Evolutionary conservation across 2,113 vertebrate species (phyloP).

Genomic region (Hoplias malabaricus): DNA sequence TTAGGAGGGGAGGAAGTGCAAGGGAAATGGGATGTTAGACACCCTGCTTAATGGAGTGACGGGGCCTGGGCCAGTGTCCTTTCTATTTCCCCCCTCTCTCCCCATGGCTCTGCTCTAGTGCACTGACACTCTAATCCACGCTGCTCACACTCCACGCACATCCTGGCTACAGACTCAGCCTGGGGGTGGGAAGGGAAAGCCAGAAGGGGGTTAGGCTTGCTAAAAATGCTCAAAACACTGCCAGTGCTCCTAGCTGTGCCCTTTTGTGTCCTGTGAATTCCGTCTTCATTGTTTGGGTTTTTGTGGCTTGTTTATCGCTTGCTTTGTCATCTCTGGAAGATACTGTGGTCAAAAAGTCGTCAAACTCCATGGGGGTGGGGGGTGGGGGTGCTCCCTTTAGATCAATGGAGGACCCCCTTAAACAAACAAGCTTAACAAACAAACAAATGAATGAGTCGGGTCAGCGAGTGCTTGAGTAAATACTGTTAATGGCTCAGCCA

Average conservation of each 20-base stretch:
- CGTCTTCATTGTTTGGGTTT: neutral
- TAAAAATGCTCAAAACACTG: slow-evolving; percentile 31
- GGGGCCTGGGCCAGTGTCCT: slow-evolving; percentile 82
- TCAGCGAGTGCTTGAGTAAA: slow-evolving; percentile 28
- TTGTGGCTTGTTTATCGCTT: slow-evolving; percentile 4
- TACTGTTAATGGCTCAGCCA: slow-evolving; percentile 21
- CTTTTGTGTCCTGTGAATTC: slow-evolving; percentile 28
- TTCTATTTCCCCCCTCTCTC: slow-evolving; percentile 54
- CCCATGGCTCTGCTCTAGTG: slow-evolving; percentile 60
- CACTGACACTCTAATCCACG: slow-evolving; percentile 77
- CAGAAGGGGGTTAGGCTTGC: slow-evolving; percentile 33
- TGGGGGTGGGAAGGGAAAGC: slow-evolving; percentile 19
- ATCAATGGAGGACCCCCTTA: slow-evolving; percentile 31
- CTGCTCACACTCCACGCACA: slow-evolving; percentile 58
- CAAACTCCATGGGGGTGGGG: neutral
- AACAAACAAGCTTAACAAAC: slow-evolving; percentile 48
- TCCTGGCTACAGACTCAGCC: slow-evolving; percentile 30
- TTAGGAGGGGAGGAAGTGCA: slow-evolving; percentile 91
- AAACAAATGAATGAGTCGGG: slow-evolving; percentile 26
- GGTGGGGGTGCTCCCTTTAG: slow-evolving; percentile 13
- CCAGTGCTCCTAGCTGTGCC: slow-evolving; percentile 37
- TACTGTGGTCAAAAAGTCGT: slow-evolving; percentile 27
- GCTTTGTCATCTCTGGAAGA: slow-evolving; percentile 32
- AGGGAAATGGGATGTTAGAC: slow-evolving; percentile 92
- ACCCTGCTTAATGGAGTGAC: slow-evolving; percentile 91